Evolutionary conservation across 2,113 vertebrate genomes (phyloP), one percentile per base, ranked within the genome.

Genomic region (Apistogramma diplotaenia): DNA sequence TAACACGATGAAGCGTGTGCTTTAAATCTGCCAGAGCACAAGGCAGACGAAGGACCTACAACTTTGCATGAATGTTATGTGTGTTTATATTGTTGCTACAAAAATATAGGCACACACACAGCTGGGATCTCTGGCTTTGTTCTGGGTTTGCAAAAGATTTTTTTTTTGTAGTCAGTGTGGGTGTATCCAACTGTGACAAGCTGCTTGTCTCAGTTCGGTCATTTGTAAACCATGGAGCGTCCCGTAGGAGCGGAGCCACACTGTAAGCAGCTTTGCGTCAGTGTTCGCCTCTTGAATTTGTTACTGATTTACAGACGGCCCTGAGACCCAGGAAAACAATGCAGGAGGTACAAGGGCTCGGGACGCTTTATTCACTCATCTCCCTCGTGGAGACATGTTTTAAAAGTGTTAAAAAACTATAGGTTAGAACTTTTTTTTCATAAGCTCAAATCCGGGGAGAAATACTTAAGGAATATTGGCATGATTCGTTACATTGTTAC

Each of bases 181-280:
- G 93, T 94, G 93, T 95, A 93, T 92, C 93, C 93, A 90, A 94
- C 93, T 94, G 93, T 95, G 93, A 94, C 89, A 94, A 94, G 91
- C 90, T 91, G 94, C 84, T 92, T 88, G 77, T 84, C 88, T 88
- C 79, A 61, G 77, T 23, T 78, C 55, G 65, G 87, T 83, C 79
- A 75, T 82, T 77, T 83, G 29, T 88, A 96, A 96, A 95, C 55
- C 90, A 90, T 61, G 95, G 91, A 91, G 85, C 84, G 94, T 92
- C 87, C 85, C 76, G 0, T 35, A 77, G 90, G 80, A 88, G 71
- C 72, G 94, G 94, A 94, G 75, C 23, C 35, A 19, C 85, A 55
- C 75, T 84, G 55, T 79, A 55, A 83, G 88, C 86, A 72, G 90
- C 85, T 87, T 81, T 85, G 79, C 49, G 61, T 83, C 60, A 31